Evolutionary conservation across 2,888 invertebrate species (phyloP).

Genomic region (Gnatocerus cornutus): DNA sequence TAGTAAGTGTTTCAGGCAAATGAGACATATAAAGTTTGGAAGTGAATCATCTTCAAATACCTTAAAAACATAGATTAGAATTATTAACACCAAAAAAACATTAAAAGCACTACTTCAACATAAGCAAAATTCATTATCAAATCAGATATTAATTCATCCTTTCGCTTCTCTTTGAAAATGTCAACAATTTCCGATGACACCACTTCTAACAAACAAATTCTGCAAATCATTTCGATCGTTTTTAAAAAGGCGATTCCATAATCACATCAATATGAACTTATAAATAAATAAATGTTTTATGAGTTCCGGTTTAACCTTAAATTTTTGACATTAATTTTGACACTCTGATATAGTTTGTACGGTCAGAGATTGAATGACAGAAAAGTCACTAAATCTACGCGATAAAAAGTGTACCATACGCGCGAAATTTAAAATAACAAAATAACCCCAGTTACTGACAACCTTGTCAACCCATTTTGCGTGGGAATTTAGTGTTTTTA

Average conservation of each 20-base stretch:
- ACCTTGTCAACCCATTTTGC: too few species aligned
- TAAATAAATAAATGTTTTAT: too few species aligned
- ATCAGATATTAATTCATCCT: slow-evolving; percentile 16
- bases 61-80: slow-evolving; percentile 5
- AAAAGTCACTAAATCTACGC: too few species aligned
- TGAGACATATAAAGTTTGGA: slow-evolving; percentile 14
- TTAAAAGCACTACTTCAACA: slow-evolving; percentile 18
- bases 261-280: too few species aligned
- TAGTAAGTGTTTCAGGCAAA: slow-evolving; percentile 8
- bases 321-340: too few species aligned
- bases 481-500: too few species aligned
- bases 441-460: too few species aligned
- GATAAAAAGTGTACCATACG: too few species aligned
- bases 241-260: too few species aligned
- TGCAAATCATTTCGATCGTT: slow-evolving; percentile 13
- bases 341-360: too few species aligned
- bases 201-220: slow-evolving; percentile 28
- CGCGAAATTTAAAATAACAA: too few species aligned
- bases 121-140: slow-evolving; percentile 33
- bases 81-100: neutral
- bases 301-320: neutral
- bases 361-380: too few species aligned
- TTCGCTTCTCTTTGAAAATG: slow-evolving; percentile 13
- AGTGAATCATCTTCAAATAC: slow-evolving; percentile 26
- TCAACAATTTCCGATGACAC: slow-evolving; percentile 5